phyloP scores from a whole-genome alignment of 2,797 vertebrate genomes.

The Chromobotia macracanthus region DNA sequence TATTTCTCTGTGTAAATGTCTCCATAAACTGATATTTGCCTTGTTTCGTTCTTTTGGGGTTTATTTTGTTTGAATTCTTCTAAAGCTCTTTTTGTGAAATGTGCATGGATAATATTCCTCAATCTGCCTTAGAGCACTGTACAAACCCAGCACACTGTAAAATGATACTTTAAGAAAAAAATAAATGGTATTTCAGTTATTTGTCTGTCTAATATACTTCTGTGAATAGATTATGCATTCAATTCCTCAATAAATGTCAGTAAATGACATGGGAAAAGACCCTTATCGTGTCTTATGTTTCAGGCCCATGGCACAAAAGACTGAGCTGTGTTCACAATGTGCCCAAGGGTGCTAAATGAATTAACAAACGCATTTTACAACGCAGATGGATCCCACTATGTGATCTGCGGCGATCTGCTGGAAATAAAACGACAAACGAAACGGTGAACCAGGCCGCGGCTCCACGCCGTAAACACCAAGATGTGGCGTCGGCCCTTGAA shows the following conservation, averaged over 20 bases:
- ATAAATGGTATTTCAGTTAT: slow-evolving; percentile 59
- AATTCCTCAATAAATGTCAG: too few species aligned
- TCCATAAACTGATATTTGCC: slow-evolving; percentile 49
- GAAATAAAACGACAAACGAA: background rate
- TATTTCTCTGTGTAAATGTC: slow-evolving; percentile 40
- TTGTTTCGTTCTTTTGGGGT: slow-evolving; percentile 30
- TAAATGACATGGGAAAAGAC: too few species aligned
- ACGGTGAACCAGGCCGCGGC: background rate
- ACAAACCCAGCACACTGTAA: slow-evolving; percentile 66
- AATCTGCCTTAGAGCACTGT: slow-evolving; percentile 61
- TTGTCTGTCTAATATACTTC: slow-evolving; percentile 9
- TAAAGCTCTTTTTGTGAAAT: slow-evolving; percentile 57
- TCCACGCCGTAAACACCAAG: background rate
- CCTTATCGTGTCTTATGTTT: background rate
- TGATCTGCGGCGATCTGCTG: too few species aligned
- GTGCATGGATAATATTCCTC: slow-evolving; percentile 59
- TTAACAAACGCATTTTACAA: too few species aligned
- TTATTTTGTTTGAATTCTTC: slow-evolving; percentile 53
- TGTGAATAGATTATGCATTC: background rate
- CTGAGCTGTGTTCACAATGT: background rate
- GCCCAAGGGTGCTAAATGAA: too few species aligned
- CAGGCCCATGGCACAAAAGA: background rate
- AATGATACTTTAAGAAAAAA: slow-evolving; percentile 58
- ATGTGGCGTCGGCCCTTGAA: background rate
- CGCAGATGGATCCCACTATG: too few species aligned